A percentile compares a stretch with the other conserved stretches of the same genome.
phyloP scores from a whole-genome alignment of 2,888 invertebrate genomes.

The Caenorhabditis sp. region DNA sequence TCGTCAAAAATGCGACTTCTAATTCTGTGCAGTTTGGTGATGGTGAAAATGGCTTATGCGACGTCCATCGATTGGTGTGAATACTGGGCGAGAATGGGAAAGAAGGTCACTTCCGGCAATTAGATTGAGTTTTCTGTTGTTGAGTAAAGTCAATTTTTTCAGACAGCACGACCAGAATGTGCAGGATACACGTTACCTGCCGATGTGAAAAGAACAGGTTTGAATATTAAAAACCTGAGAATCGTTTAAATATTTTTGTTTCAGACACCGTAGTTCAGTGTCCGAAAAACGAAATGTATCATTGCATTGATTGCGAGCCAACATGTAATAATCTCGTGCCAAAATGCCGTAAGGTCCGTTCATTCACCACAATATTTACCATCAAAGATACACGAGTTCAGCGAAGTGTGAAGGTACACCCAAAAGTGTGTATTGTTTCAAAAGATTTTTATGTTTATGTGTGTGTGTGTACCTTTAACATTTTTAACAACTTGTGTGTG shows the following conservation, averaged over 20 bases:
- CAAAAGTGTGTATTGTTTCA: background rate
- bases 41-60: background rate
- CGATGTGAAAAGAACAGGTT: slow-evolving; percentile 31
- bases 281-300: slow-evolving; percentile 39
- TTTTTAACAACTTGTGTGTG: background rate
- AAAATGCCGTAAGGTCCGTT: slow-evolving; percentile 46
- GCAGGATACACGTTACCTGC: slow-evolving; percentile 28
- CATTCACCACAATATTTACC: slow-evolving; percentile 26
- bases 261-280: slow-evolving; percentile 8
- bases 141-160: slow-evolving; percentile 10
- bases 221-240: background rate
- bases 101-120: slow-evolving; percentile 25
- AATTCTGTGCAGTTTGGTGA: background rate
- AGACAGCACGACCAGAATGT: slow-evolving; percentile 41
- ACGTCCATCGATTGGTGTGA: slow-evolving; percentile 51
- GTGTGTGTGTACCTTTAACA: slow-evolving; percentile 16
- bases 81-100: slow-evolving; percentile 49
- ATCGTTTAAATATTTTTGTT: background rate
- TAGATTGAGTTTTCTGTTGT: background rate
- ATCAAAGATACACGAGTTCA: slow-evolving; percentile 41
- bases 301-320: slow-evolving; percentile 42
- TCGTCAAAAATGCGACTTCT: slow-evolving; percentile 13
- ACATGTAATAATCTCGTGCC: slow-evolving; percentile 41
- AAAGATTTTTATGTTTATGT: background rate
- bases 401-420: slow-evolving; percentile 37